Evolutionary conservation across 2,888 invertebrate genomes (phyloP), one percentile per base, ranked within the genome.

Genomic region (Lydus trimaculatus): DNA sequence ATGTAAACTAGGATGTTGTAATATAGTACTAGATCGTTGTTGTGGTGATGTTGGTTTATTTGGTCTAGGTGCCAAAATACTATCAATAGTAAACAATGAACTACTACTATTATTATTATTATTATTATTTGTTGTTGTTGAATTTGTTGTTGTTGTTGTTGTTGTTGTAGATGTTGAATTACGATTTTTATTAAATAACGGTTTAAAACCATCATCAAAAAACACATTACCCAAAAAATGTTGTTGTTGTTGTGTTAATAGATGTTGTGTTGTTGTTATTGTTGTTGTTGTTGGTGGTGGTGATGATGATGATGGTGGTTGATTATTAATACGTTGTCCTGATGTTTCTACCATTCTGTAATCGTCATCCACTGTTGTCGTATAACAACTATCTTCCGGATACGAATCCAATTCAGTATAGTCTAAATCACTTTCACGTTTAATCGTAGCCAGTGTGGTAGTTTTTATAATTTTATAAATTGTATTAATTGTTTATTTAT

Each of bases 11-110:
- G 88, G 88, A 82, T 87, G 88, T 81, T 88, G 87, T 69, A 89
- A 83, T 62, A 85, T 77, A 11, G 83, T 79, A 72, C 90, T 87
- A 71, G 89, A 8, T 48, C 8, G 52, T 25, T 15, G 23, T 25
- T 52, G 52, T 64, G 88, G 87, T 59, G 89, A 88, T 80, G 69
- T 86, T 77, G 83, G 76, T 11, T 82, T 82, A 73, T 87, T 88
- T 61, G 91, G 90, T 67, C 91, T 87, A 64, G 94, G 93, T 61
- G 94, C 94, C 83, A 95, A 87, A 79, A 95, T 94, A 86, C 94
- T 94, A 85, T 95, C 95, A 81, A 95, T 95, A 78, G 94, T 95
- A 84, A 95, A 95, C 72, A 94, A 88, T 6, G 91, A 91, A 25
- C 89, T 73, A 86, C 81, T 76, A 82, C 84, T 82, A 85, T 15